phyloP scores from a whole-genome alignment of 2,888 invertebrate genomes.

The Ormyrus nitidulus region DNA sequence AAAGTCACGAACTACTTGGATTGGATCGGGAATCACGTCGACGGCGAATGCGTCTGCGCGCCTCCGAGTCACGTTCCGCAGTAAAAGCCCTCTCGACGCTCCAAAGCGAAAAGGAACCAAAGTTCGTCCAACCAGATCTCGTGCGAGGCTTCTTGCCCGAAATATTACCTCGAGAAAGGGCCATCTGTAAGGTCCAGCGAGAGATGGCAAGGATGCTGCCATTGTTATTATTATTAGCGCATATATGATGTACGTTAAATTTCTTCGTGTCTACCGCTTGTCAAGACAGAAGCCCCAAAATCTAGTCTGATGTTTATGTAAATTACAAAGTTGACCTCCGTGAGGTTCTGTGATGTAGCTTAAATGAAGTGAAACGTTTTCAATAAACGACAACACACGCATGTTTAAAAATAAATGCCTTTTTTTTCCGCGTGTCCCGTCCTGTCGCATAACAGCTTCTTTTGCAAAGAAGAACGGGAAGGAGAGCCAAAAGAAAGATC shows the following conservation, averaged over 20 bases:
- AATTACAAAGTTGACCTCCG: slow-evolving; percentile 49
- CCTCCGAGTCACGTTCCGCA: slow-evolving; percentile 64
- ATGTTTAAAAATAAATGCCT: slow-evolving; percentile 8
- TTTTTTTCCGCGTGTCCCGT: background rate
- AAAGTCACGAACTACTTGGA: slow-evolving; percentile 79
- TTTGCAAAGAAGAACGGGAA: background rate
- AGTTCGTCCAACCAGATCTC: slow-evolving; percentile 27
- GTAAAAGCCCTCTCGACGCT: background rate
- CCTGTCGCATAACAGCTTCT: background rate
- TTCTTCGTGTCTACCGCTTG: slow-evolving; percentile 1
- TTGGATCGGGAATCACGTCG: slow-evolving; percentile 78
- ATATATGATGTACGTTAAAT: slow-evolving; percentile 9
- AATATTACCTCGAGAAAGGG: too few species aligned
- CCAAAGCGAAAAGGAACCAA: slow-evolving; percentile 28
- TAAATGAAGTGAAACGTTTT: slow-evolving; percentile 25
- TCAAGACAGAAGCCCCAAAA: slow-evolving; percentile 43
- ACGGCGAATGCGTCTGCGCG: slow-evolving; percentile 78
- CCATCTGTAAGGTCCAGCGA: too few species aligned
- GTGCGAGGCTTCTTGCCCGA: background rate
- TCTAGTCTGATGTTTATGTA: slow-evolving; percentile 66
- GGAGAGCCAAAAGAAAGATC: slow-evolving; percentile 46
- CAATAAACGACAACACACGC: slow-evolving; percentile 40
- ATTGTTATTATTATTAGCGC: slow-evolving; percentile 26
- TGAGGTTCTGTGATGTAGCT: slow-evolving; percentile 55
- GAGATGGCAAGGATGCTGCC: slow-evolving; percentile 12